phyloP scores from a whole-genome alignment of 92 coral and sea anemone species.

The Palythoa grandiflora region DNA sequence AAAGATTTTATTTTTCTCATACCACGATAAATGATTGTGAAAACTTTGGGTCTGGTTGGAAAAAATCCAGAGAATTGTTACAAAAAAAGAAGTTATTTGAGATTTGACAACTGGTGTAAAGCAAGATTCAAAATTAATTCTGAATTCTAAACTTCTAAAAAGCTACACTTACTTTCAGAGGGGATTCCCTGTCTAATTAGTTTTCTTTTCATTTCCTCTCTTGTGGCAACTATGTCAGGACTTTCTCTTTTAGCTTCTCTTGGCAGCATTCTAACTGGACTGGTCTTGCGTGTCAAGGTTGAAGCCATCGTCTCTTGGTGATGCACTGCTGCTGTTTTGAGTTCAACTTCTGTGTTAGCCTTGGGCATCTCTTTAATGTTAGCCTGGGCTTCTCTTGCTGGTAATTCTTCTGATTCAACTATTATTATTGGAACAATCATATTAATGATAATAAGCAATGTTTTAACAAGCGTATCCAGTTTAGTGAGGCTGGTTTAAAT shows the following conservation, averaged over 20 bases:
- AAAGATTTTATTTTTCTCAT: too few species aligned
- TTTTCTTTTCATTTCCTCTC: slow-evolving; percentile 40
- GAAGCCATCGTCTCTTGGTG: slow-evolving; percentile 27
- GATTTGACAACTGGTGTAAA: too few species aligned
- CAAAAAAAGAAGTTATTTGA: too few species aligned
- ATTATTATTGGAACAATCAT: not conserved
- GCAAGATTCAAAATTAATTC: too few species aligned
- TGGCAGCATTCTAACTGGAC: slow-evolving; percentile 22
- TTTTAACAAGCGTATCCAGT: too few species aligned
- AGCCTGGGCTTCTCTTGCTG: not conserved
- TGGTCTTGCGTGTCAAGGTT: not conserved
- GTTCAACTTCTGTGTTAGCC: not conserved
- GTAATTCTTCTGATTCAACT: not conserved
- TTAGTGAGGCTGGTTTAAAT: too few species aligned
- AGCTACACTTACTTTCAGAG: slow-evolving; percentile 48
- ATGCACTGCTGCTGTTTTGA: not conserved
- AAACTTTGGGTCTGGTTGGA: too few species aligned
- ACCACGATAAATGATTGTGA: too few species aligned
- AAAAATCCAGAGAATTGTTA: too few species aligned
- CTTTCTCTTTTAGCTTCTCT: slow-evolving; percentile 66
- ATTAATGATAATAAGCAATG: not conserved
- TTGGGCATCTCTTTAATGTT: not conserved
- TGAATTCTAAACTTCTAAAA: not conserved
- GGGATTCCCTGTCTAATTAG: slow-evolving; percentile 31
- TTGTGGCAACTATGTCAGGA: slow-evolving; percentile 53